Evolutionary conservation across 2,113 vertebrate species (phyloP).

Genomic region (Carassius auratus): DNA sequence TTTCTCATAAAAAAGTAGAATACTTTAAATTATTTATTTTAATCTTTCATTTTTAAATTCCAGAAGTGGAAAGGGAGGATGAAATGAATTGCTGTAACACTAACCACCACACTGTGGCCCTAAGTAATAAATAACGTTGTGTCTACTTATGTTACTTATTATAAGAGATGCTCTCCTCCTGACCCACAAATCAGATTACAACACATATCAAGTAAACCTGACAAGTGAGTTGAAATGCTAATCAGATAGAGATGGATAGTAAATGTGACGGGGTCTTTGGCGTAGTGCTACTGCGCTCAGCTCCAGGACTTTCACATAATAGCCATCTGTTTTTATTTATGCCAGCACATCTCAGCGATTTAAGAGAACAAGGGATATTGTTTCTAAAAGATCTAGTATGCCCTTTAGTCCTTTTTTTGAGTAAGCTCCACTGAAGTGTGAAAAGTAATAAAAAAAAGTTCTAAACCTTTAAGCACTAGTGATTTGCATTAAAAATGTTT

Average conservation of each 20-base stretch:
- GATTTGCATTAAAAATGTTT: conserved; percentile 51
- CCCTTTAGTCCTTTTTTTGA: conserved; percentile 86
- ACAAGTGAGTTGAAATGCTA: conserved; percentile 59
- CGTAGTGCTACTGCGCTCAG: conserved; percentile 61
- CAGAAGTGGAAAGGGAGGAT: neutral
- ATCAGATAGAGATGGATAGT: conserved; percentile 66
- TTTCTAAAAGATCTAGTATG: conserved; percentile 77
- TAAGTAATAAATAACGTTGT: neutral
- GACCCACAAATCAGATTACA: conserved; percentile 31
- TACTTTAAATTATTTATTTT: neutral
- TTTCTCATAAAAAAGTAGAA: neutral
- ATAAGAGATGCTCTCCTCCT: neutral
- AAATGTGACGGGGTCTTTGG: conserved; percentile 66
- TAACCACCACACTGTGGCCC: neutral
- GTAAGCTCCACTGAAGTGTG: conserved; percentile 81
- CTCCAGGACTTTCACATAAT: conserved; percentile 64
- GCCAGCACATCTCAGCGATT: conserved; percentile 67
- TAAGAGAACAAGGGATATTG: conserved; percentile 66
- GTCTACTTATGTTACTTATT: neutral
- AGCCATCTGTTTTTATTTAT: conserved; percentile 72
- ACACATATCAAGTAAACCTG: conserved; percentile 16
- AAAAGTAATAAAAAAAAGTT: conserved; percentile 81
- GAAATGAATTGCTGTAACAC: neutral
- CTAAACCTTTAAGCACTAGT: conserved; percentile 87
- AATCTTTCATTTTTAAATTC: neutral